A percentile compares a stretch with the other conserved stretches of the same genome.
phyloP scores from a whole-genome alignment of 2,888 invertebrate genomes.

The Cephalotes varians region DNA sequence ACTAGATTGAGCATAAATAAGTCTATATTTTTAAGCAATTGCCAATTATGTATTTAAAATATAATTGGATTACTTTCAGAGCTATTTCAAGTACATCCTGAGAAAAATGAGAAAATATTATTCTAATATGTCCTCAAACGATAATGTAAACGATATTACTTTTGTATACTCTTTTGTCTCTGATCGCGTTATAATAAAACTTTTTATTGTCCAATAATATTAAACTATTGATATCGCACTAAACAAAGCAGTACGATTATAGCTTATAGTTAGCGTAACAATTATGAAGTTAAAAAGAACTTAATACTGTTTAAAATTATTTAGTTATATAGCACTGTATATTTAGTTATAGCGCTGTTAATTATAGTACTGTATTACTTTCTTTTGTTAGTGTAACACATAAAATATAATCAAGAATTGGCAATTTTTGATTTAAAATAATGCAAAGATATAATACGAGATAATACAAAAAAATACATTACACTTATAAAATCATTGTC shows the following conservation, averaged over 20 bases:
- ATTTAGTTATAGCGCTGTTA: too few relatives aligned
- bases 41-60: conserved; percentile 16
- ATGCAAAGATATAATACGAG: too few relatives aligned
- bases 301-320: conserved; percentile 27
- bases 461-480: too few relatives aligned
- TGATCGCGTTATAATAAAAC: conserved; percentile 32
- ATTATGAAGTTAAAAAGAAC: conserved; percentile 18
- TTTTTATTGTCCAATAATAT: conserved; percentile 43
- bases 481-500: not conserved
- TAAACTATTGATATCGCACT: conserved; percentile 6
- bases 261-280: conserved; percentile 11
- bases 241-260: conserved; percentile 8
- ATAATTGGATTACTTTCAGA: conserved; percentile 24
- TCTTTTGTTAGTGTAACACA: conserved; percentile 3
- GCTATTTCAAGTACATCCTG: conserved; percentile 17
- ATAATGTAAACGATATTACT: conserved; percentile 18
- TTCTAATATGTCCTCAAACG: not conserved
- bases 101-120: conserved; percentile 16
- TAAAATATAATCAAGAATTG: not conserved
- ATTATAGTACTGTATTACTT: conserved; percentile 26
- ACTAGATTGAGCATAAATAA: conserved; percentile 6
- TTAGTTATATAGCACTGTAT: too few relatives aligned
- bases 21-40: conserved; percentile 24
- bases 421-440: conserved; percentile 6
- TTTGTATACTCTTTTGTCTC: conserved; percentile 3